A percentile compares a stretch with the other conserved stretches of the same genome.
Conservation (phyloP, 2,888 invertebrate species). For the Cryptosula pallasiana region DNA sequence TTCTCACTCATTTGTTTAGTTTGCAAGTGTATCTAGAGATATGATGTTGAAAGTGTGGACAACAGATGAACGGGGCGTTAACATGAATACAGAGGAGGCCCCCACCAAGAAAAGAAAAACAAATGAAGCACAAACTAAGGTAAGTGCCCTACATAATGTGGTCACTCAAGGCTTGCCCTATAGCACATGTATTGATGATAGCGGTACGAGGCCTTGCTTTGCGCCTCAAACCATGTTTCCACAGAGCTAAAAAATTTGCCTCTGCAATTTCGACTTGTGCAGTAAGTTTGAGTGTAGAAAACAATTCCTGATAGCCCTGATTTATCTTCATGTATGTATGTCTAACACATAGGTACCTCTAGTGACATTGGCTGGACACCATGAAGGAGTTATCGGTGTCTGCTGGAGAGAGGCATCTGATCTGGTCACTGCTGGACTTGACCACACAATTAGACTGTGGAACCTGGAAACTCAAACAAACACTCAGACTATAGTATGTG, state of each 20-base stretch:
- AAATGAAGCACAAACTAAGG: slow-evolving; percentile 29
- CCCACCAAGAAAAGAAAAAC: slow-evolving; percentile 41
- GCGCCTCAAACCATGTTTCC: too few relatives aligned
- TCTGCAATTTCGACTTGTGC: too few relatives aligned
- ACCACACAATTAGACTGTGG: slow-evolving; percentile 91
- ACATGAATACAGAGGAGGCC: slow-evolving; percentile 36
- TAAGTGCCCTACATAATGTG: not conserved
- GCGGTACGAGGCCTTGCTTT: too few relatives aligned
- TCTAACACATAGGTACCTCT: slow-evolving; percentile 60
- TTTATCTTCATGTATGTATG: too few relatives aligned
- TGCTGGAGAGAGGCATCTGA: slow-evolving; percentile 76
- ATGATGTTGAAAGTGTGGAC: slow-evolving; percentile 88
- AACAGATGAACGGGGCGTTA: slow-evolving; percentile 37
- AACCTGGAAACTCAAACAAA: slow-evolving; percentile 64
- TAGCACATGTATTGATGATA: too few relatives aligned
- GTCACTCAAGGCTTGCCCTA: not conserved
- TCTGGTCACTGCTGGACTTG: slow-evolving; percentile 84
- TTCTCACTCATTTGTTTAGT: too few relatives aligned
- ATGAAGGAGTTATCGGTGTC: slow-evolving; percentile 79
- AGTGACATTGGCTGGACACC: slow-evolving; percentile 83
- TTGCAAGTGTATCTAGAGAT: slow-evolving; percentile 85
- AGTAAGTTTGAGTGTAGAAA: too few relatives aligned
- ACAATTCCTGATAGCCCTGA: too few relatives aligned
- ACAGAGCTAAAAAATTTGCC: too few relatives aligned
- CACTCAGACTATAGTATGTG: slow-evolving; percentile 28